These are phyloP conservation scores for Apamea anceps DNA, from an alignment of 2,888 invertebrate genomes.

Conservation along the genomic window DNA sequence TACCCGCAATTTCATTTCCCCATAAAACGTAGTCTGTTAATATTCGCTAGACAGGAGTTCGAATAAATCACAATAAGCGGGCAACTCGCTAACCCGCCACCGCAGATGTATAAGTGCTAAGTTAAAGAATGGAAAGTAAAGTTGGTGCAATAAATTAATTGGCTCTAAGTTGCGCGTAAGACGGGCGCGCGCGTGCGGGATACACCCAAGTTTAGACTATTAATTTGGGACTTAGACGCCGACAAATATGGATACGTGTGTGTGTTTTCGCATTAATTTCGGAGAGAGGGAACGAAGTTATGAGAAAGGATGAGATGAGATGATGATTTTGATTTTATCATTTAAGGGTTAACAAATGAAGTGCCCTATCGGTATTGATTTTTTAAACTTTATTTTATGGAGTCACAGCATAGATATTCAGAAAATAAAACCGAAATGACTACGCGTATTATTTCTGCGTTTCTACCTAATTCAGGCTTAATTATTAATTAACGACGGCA, in stretches of 20 bases:
- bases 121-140: slow-evolving; percentile 89
- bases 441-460: not conserved
- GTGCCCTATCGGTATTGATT: not conserved
- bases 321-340: not conserved
- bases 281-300: slow-evolving; percentile 39
- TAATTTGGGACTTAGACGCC: slow-evolving; percentile 87
- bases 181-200: slow-evolving; percentile 78
- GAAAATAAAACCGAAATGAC: too few species aligned
- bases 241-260: slow-evolving; percentile 82
- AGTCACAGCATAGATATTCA: not conserved
- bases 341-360: not conserved
- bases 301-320: slow-evolving; percentile 17
- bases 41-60: slow-evolving; percentile 62
- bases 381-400: not conserved
- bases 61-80: slow-evolving; percentile 70
- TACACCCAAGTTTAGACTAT: slow-evolving; percentile 88
- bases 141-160: slow-evolving; percentile 89
- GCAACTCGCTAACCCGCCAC: slow-evolving; percentile 74
- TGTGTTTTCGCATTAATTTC: slow-evolving; percentile 69
- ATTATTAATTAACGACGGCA: too few species aligned
- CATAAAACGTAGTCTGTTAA: slow-evolving; percentile 56
- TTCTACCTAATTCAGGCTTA: not conserved
- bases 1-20: slow-evolving; percentile 37
- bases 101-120: slow-evolving; percentile 82
- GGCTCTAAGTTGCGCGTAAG: slow-evolving; percentile 86